These are phyloP conservation scores for Solea solea DNA, from an alignment of 2,113 vertebrate species.

Conservation along the genomic window DNA sequence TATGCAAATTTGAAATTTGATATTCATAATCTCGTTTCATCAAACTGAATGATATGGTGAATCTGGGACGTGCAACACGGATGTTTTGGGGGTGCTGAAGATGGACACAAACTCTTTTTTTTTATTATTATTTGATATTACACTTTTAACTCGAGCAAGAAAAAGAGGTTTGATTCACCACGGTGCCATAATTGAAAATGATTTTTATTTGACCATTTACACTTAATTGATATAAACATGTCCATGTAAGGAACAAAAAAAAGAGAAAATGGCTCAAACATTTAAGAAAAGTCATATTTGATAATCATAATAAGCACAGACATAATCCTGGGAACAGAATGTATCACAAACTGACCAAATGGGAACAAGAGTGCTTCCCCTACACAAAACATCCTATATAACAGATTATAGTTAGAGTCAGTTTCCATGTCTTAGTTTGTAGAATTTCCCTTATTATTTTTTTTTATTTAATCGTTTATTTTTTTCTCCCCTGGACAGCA, in stretches of 20 bases:
- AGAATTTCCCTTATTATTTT: slow-evolving; percentile 74
- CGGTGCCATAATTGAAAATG: slow-evolving; percentile 90
- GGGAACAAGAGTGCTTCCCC: slow-evolving; percentile 96
- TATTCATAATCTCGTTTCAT: background rate
- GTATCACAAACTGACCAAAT: slow-evolving; percentile 95
- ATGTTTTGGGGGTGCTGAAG: no score
- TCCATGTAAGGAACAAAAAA: slow-evolving; percentile 83
- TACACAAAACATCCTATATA: slow-evolving; percentile 99
- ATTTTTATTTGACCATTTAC: slow-evolving; percentile 94
- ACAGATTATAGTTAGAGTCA: slow-evolving; percentile 87
- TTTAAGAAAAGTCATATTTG: slow-evolving; percentile 90
- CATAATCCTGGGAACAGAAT: slow-evolving; percentile 86
- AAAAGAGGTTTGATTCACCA: slow-evolving; percentile 63
- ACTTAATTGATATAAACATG: slow-evolving; percentile 92
- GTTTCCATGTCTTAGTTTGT: slow-evolving; percentile 85
- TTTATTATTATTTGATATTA: background rate
- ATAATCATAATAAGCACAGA: slow-evolving; percentile 91
- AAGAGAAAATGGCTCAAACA: slow-evolving; percentile 86
- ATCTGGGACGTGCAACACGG: no score
- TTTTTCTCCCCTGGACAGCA: slow-evolving; percentile 84
- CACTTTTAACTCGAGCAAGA: background rate
- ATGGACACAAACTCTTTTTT: no score
- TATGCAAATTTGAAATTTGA: background rate
- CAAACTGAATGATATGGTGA: no score
- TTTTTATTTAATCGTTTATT: slow-evolving; percentile 48